Conservation (phyloP, 2,113 vertebrate genomes). For the Heptranchias perlo region DNA sequence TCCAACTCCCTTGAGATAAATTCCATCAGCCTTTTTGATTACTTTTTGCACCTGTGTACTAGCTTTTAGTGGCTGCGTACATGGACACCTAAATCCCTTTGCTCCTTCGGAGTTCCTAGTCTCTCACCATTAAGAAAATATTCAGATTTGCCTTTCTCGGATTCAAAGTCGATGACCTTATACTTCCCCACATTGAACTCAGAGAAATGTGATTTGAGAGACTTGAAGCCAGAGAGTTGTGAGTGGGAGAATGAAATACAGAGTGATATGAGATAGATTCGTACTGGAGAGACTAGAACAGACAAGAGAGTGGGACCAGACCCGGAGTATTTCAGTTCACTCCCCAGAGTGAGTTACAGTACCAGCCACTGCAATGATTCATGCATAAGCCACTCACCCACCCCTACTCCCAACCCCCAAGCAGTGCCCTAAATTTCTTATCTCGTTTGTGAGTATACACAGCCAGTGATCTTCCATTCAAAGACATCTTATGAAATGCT, state of each 20-base stretch:
- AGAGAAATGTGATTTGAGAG: not conserved
- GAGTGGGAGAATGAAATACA: not conserved
- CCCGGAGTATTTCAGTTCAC: not conserved
- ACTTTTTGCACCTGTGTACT: not conserved
- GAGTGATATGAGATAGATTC: not conserved
- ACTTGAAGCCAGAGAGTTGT: not conserved
- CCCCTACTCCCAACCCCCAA: not conserved
- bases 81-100: not conserved
- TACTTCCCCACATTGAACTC: not conserved
- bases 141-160: not conserved
- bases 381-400: not conserved
- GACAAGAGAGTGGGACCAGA: not conserved
- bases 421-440: not conserved
- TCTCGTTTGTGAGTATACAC: not conserved
- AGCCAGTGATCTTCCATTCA: not conserved
- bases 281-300: not conserved
- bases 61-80: not conserved
- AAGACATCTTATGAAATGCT: not conserved
- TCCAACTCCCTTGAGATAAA: not conserved
- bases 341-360: not conserved
- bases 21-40: not conserved
- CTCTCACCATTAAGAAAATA: not conserved
- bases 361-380: not conserved
- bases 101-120: not conserved
- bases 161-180: not conserved